Percentiles rank a stretch among this genome's conserved stretches.
phyloP scores from a whole-genome alignment of 2,797 vertebrate species.

The Catostomus latipinnis region DNA sequence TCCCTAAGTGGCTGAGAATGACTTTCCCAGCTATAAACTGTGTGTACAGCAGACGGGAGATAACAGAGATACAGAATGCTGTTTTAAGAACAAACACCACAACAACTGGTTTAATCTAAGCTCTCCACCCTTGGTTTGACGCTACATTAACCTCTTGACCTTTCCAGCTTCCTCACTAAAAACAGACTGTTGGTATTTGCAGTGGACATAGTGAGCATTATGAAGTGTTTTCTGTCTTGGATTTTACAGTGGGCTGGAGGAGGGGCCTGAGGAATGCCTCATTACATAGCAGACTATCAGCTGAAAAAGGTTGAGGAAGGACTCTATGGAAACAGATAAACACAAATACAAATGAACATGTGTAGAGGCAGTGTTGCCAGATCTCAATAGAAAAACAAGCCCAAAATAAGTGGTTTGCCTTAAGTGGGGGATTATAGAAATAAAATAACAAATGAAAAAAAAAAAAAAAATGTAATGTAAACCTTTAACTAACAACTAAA shows the following conservation, averaged over 20 bases:
- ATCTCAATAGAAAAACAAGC: too few species aligned
- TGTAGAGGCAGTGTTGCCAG: neutral
- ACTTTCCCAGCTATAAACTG: neutral
- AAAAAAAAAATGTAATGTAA: too few species aligned
- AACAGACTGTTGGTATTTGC: neutral
- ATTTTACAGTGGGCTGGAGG: neutral
- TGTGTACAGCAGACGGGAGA: neutral
- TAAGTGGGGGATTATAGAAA: too few species aligned
- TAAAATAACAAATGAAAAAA: too few species aligned
- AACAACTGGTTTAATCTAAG: neutral
- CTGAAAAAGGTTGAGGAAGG: neutral
- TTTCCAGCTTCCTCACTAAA: slow-evolving; percentile 26
- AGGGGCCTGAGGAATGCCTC: neutral
- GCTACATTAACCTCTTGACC: slow-evolving; percentile 2
- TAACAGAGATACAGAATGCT: neutral
- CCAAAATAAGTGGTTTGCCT: too few species aligned
- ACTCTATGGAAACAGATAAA: neutral
- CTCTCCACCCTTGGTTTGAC: neutral
- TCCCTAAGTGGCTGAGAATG: neutral
- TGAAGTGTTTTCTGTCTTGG: neutral
- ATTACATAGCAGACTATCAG: neutral
- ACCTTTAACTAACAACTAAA: too few species aligned
- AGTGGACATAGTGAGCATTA: neutral
- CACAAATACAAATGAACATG: neutral
- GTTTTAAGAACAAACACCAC: slow-evolving; percentile 33